A percentile compares a stretch with the other conserved stretches of the same genome.
These are phyloP conservation scores for Neofelis nebulosa DNA, from an alignment of 2,113 vertebrate genomes.

Conservation along the genomic window DNA sequence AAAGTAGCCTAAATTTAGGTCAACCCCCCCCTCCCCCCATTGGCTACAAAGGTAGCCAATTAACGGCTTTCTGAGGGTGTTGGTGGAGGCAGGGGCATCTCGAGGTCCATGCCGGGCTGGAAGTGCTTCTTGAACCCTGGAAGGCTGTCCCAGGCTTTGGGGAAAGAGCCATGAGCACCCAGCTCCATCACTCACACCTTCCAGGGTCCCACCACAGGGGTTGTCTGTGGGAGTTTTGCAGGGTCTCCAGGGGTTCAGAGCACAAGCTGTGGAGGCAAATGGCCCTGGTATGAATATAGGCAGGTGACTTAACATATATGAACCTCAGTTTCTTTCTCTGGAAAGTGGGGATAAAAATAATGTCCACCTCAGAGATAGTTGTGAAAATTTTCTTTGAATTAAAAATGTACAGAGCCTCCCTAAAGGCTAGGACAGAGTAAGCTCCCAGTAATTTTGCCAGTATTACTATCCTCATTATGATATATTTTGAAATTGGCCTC, in stretches of 20 bases:
- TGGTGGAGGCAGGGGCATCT: slow-evolving; percentile 34
- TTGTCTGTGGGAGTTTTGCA: neutral
- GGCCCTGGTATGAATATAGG: neutral
- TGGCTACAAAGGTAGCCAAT: slow-evolving; percentile 56
- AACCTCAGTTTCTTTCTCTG: slow-evolving; percentile 32
- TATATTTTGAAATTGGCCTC: neutral
- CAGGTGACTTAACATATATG: neutral
- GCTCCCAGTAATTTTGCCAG: neutral
- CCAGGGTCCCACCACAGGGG: neutral
- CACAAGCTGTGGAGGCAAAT: neutral
- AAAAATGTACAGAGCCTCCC: neutral
- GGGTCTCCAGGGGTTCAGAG: neutral
- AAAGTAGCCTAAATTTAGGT: slow-evolving; percentile 57
- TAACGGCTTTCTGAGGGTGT: slow-evolving; percentile 53
- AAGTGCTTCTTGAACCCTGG: neutral
- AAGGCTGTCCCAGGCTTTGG: neutral
- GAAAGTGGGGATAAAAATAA: neutral
- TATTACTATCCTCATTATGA: neutral
- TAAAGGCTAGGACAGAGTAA: neutral
- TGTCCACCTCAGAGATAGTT: neutral
- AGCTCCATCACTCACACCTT: neutral
- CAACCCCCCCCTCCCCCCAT: neutral
- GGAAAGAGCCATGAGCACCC: neutral
- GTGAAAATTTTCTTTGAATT: slow-evolving; percentile 22
- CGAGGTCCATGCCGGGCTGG: neutral